phyloP scores from a whole-genome alignment of 1,140 invertebrate genomes.

The Episyrphus balteatus region DNA sequence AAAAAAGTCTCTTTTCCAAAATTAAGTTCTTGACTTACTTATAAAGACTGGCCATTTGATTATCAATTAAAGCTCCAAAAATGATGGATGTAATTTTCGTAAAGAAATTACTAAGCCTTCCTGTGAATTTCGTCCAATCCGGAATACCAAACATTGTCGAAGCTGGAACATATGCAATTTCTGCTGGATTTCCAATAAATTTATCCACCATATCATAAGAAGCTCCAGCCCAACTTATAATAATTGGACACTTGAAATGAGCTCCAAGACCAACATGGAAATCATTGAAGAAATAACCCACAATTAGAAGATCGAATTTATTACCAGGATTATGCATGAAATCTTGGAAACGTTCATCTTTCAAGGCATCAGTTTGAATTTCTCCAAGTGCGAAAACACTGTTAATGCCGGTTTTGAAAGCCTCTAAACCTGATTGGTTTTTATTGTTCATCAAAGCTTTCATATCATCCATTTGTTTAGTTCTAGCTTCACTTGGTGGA shows the following conservation, averaged over 20 bases:
- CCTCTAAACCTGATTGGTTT: too few species aligned
- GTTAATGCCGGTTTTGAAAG: too few species aligned
- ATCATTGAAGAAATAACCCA: slow-evolving; percentile 25
- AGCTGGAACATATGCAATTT: slow-evolving; percentile 19
- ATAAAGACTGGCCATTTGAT: slow-evolving; percentile 3
- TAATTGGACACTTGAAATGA: slow-evolving; percentile 20
- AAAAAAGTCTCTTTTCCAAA: neutral
- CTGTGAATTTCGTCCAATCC: neutral
- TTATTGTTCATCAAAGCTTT: slow-evolving; percentile 20
- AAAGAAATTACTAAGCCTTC: neutral
- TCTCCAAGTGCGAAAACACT: slow-evolving; percentile 10
- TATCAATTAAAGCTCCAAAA: slow-evolving; percentile 4
- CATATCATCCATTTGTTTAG: slow-evolving; percentile 9
- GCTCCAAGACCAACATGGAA: slow-evolving; percentile 24
- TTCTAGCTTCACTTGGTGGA: slow-evolving; percentile 9
- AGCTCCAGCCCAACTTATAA: slow-evolving; percentile 17
- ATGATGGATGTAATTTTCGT: neutral
- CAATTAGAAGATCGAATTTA: slow-evolving; percentile 25
- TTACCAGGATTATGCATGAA: neutral
- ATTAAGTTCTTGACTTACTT: slow-evolving; percentile 6
- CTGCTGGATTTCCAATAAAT: slow-evolving; percentile 18
- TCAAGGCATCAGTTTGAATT: slow-evolving; percentile 21
- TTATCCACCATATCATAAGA: slow-evolving; percentile 8
- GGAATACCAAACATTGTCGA: neutral
- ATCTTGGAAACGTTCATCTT: slow-evolving; percentile 16